phyloP scores from a whole-genome alignment of 2,113 vertebrate species.

The Grammomys surdaster region DNA sequence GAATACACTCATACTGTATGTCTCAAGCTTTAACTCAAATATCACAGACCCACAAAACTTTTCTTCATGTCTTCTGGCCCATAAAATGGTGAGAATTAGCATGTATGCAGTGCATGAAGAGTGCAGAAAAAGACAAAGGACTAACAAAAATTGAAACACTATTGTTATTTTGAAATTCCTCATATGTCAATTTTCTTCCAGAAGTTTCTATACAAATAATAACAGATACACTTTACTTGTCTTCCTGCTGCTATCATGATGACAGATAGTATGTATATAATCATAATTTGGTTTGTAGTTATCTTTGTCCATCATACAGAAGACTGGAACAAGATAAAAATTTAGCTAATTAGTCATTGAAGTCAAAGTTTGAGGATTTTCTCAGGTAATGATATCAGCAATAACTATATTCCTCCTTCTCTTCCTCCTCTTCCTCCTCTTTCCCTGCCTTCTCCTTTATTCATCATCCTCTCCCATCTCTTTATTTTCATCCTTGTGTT shows the following conservation, averaged over 20 bases:
- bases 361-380: background rate
- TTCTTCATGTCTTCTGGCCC: background rate
- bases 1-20: background rate
- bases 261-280: background rate
- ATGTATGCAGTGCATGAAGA: conserved; percentile 82
- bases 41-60: background rate
- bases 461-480: background rate
- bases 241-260: background rate
- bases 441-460: background rate
- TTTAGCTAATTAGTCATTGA: background rate
- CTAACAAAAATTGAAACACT: conserved; percentile 89
- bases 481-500: background rate
- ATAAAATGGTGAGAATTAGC: background rate
- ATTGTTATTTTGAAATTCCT: conserved; percentile 49
- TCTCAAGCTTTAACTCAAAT: background rate
- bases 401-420: background rate
- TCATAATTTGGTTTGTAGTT: background rate
- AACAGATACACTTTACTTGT: conserved; percentile 22
- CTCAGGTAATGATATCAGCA: background rate
- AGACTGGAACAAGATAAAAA: background rate
- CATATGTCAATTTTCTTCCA: background rate
- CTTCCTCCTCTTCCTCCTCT: background rate
- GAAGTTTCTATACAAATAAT: background rate
- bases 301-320: background rate
- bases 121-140: conserved; percentile 89